Base-by-base conservation (phyloP, 2,797 vertebrate species). In the Apogon hyalosoma region DNA sequence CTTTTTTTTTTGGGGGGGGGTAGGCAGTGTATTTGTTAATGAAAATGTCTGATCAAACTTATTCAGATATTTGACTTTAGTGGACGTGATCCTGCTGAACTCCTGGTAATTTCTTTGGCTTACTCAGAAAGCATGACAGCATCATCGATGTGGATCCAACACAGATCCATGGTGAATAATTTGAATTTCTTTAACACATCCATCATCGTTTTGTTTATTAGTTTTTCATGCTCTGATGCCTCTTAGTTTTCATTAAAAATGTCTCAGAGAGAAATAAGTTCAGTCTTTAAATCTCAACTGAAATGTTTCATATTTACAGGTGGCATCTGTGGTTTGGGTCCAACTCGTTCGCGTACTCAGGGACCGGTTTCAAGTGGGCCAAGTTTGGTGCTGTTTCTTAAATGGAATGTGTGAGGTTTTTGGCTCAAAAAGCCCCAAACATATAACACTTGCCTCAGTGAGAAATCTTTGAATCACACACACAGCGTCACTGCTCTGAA, bases 231-330 rank as follows among this genome's bases (percentile, higher is more conserved):
- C 60, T 79, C 58, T 1, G 47, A 43, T 79, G 74, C 63, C 51
- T 77, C 48, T 78, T 56, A 46, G 60, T 60, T 79, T 84, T 88
- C 51, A 69, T 75, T 82, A 40, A 74, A 72, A 75, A 81, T 46
- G 47, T 50, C 65, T 85, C 28, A 8, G 42, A 63, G 64, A 85
- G 58, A 54, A 70, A 64, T 12, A 54, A 59, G 57, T 64, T 47
- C 39, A 47, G 58, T 75, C 70, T 71, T n/a, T 55, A 59, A 77
- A 52, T 73, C 70, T 81, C 59, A 33, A 70, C 63, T 77, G 70
- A 80, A 60, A 70, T 73, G 75, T 65, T 74, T 36, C 49, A 75
- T 81, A 82, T 89, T 82, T 85, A 84, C 86, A 87, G 73, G 52
- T 87, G 86, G 74, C 73, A 65, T 82, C 73, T 70, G 73, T 69